Base-by-base conservation (phyloP, 2,113 vertebrate species). In the Gnathonemus echidnorhynchus region DNA sequence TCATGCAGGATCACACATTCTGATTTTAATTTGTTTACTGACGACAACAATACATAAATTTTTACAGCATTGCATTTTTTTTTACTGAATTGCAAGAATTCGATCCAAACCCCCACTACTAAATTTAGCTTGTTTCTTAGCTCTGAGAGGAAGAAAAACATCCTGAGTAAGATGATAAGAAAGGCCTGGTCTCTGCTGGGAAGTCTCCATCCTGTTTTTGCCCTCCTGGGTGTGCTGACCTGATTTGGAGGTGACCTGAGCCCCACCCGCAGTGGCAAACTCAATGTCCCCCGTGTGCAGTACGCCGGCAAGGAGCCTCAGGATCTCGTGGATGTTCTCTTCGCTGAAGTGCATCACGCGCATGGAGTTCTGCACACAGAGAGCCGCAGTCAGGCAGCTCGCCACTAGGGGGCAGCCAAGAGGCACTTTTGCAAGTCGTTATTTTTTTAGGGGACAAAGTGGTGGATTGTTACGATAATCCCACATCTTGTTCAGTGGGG, bases 211-310 rank as follows among this genome's bases (percentile, higher is more conserved):
- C 66, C 48, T 53, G 49, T 52, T n/a, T 52, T 53, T n/a, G 50
- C 3, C 50, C 45, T 53, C 86, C 86, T 53, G 50, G 86, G 27
- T 58, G 19, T 9, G 80, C 90, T 93, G 90, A 99, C 98, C 98
- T 94, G 97, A 95, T 94, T 99, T 99, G 92, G 97, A 98, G 91
- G 97, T 97, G 85, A 99, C 95, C 39, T 99, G 98, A 0, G 98
- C 98, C 70, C 98, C 98, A 0, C 98, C 98, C 21, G 98, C 98
- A 45, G 98, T 99, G 94, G 98, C 96, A 87, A 99, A 99, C 89
- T 99, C 97, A 19, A 99, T 93, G 45, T 99, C 99, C 70, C 98
- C 98, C 0, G 98, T 91, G 86, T 99, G 98, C 19, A 99, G 95
- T 91, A 99, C 95, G 35, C 97, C 98, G 19, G 98, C 96, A 87